These are phyloP conservation scores for Meloidogyne chitwoodi DNA, from an alignment of 1,140 invertebrate genomes.

Conservation along the genomic window DNA sequence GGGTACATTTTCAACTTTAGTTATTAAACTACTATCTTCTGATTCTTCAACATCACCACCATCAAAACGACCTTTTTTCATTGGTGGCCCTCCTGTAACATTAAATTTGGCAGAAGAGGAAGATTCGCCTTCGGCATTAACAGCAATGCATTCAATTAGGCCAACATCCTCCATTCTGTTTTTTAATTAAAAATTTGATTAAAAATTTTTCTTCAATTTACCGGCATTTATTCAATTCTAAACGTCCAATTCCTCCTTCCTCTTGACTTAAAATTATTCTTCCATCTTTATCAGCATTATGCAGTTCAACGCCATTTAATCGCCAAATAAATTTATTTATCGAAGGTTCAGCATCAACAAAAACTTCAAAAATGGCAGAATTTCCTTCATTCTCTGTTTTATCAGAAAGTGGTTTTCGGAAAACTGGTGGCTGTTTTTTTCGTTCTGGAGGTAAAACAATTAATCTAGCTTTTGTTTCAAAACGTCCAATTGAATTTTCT, in stretches of 20 bases:
- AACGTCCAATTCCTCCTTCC: background rate
- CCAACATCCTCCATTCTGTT: constrained; percentile 47
- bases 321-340: constrained; percentile 48
- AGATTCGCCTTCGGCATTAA: constrained; percentile 52
- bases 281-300: background rate
- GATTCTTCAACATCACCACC: constrained; percentile 20
- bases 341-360: constrained; percentile 53
- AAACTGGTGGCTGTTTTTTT: constrained; percentile 54
- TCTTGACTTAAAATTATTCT: background rate
- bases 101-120: constrained; percentile 35
- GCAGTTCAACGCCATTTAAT: constrained; percentile 50
- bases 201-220: background rate
- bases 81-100: constrained; percentile 31
- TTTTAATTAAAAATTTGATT: background rate
- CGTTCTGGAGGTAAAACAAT: constrained; percentile 54
- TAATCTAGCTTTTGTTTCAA: constrained; percentile 56
- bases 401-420: constrained; percentile 49
- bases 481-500: constrained; percentile 54
- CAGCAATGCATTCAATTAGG: constrained; percentile 39
- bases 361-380: constrained; percentile 57
- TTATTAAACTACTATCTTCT: background rate
- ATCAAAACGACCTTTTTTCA: constrained; percentile 17
- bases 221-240: background rate
- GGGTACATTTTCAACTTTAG: background rate
- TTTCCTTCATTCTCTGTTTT: constrained; percentile 50